Conservation (phyloP, 2,888 invertebrate species). For the Caradrina kadenii region DNA sequence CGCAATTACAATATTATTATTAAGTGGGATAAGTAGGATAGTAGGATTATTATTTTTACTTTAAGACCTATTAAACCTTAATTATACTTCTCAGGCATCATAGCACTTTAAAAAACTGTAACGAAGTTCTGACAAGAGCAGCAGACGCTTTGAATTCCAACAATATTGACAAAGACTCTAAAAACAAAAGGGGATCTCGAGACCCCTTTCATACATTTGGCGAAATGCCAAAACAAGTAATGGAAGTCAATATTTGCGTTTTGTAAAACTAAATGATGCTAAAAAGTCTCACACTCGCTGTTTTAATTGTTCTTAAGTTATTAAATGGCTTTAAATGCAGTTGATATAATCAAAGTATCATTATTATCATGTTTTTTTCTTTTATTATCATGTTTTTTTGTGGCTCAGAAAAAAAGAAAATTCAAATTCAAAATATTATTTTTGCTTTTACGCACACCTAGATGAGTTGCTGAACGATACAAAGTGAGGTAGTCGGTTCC, state of each 20-base stretch:
- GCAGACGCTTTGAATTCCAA: slow-evolving; percentile 65
- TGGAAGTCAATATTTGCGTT: slow-evolving; percentile 64
- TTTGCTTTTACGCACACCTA: no score
- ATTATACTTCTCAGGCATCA: slow-evolving; percentile 20
- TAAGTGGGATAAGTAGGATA: no score
- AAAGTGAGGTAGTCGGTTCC: no score
- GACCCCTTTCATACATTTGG: slow-evolving; percentile 74
- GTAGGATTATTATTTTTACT: no score
- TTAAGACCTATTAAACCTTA: background rate
- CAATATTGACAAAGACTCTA: slow-evolving; percentile 69
- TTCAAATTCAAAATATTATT: background rate
- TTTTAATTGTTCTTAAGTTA: slow-evolving; percentile 43
- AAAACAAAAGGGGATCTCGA: slow-evolving; percentile 70
- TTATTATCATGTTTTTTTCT: background rate
- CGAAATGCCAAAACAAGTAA: slow-evolving; percentile 66
- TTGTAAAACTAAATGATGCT: slow-evolving; percentile 55
- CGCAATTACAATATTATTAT: no score
- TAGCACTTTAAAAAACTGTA: slow-evolving; percentile 59
- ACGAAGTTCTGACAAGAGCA: slow-evolving; percentile 63
- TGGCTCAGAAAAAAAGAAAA: background rate
- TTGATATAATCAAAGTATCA: slow-evolving; percentile 9
- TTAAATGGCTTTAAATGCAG: slow-evolving; percentile 29
- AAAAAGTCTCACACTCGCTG: slow-evolving; percentile 50
- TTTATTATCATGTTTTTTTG: background rate
- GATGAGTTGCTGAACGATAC: no score